Conservation (phyloP, 2,888 invertebrate genomes). For the Labia minor region DNA sequence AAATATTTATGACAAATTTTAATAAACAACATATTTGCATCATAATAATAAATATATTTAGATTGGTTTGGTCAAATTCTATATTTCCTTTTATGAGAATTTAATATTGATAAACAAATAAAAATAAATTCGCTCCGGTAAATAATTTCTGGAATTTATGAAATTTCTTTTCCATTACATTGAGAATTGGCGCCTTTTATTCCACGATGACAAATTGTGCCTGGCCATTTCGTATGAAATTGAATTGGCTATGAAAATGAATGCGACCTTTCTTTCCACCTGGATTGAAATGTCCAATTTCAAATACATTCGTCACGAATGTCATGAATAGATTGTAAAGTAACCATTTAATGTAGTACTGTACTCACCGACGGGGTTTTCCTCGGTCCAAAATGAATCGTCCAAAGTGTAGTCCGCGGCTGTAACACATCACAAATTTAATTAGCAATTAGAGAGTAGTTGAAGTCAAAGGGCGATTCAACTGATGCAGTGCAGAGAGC, state of each 20-base stretch:
- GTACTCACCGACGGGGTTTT: constrained; percentile 78
- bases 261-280: constrained; percentile 18
- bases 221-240: neutral
- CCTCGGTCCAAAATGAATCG: constrained; percentile 88
- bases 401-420: constrained; percentile 87
- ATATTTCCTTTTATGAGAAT: no score
- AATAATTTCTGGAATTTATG: no score
- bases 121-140: no score
- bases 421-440: constrained; percentile 45
- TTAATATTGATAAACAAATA: no score
- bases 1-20: no score
- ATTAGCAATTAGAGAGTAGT: neutral
- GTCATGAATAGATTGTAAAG: no score
- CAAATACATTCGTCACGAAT: neutral
- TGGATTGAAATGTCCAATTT: neutral
- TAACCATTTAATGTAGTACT: constrained; percentile 8
- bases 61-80: no score
- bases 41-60: no score
- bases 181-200: neutral
- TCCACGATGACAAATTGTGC: neutral
- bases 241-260: constrained; percentile 9
- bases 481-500: no score
- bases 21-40: no score
- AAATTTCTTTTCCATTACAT: no score
- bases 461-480: neutral